Evolutionary conservation across 2,113 vertebrate species (phyloP).

Genomic region (Clarias macrocephalus): DNA sequence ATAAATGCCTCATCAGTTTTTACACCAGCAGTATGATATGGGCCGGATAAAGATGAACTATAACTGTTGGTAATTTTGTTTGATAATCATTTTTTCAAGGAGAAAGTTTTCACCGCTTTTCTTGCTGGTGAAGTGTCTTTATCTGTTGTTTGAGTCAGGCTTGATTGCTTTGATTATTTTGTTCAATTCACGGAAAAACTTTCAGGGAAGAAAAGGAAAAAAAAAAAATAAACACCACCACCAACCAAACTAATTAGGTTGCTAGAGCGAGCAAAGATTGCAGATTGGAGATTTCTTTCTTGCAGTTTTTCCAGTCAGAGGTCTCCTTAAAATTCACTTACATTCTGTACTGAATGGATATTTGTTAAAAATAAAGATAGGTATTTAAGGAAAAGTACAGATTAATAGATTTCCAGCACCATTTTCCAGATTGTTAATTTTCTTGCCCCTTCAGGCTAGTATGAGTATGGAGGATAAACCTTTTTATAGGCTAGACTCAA

Average conservation of each 20-base stretch:
- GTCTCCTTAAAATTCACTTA: slow-evolving; percentile 59
- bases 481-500: slow-evolving; percentile 76
- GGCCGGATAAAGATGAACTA: not conserved
- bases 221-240: not conserved
- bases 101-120: not conserved
- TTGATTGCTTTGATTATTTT: slow-evolving; percentile 28
- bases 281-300: slow-evolving; percentile 49
- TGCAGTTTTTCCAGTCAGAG: slow-evolving; percentile 54
- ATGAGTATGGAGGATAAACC: slow-evolving; percentile 77
- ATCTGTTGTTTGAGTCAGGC: not conserved
- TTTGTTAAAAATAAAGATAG: slow-evolving; percentile 69
- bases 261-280: slow-evolving; percentile 17
- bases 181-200: slow-evolving; percentile 23
- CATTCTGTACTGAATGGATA: slow-evolving; percentile 58
- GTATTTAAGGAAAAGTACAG: slow-evolving; percentile 59
- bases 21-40: not conserved
- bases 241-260: slow-evolving; percentile 39
- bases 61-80: not conserved
- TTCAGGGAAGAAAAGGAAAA: not conserved
- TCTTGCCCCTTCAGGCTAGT: slow-evolving; percentile 71
- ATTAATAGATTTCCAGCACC: slow-evolving; percentile 65
- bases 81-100: not conserved
- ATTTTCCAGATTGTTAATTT: slow-evolving; percentile 74
- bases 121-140: not conserved
- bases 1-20: not conserved